Conservation (phyloP, 2,888 invertebrate species). For the Tetranychus piercei region DNA sequence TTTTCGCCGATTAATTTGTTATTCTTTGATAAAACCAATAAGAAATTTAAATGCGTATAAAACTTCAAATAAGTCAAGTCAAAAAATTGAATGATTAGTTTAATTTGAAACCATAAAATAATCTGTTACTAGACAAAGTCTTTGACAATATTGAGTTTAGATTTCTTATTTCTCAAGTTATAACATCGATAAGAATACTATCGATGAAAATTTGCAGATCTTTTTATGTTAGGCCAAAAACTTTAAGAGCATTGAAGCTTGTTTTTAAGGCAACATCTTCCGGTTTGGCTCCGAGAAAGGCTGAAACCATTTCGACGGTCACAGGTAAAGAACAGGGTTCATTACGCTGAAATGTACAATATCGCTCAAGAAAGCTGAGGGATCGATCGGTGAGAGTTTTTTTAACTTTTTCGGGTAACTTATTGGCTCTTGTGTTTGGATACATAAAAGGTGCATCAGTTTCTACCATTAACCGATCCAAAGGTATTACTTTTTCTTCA, state of each 20-base stretch:
- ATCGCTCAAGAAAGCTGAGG: constrained; percentile 59
- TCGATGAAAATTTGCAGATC: too few species aligned
- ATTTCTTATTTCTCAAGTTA: too few species aligned
- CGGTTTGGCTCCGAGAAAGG: constrained; percentile 63
- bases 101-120: too few species aligned
- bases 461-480: constrained; percentile 68
- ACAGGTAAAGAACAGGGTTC: constrained; percentile 75
- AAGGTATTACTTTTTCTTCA: constrained; percentile 56
- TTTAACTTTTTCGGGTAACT: constrained; percentile 68
- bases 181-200: too few species aligned
- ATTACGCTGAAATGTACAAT: constrained; percentile 86
- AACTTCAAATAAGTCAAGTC: too few species aligned
- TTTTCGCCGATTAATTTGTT: too few species aligned
- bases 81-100: too few species aligned
- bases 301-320: constrained; percentile 81
- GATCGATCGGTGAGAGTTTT: constrained; percentile 67
- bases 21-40: too few species aligned
- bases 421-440: constrained; percentile 78
- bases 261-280: constrained; percentile 77
- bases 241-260: constrained; percentile 72
- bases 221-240: constrained; percentile 39
- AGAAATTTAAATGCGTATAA: too few species aligned
- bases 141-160: too few species aligned
- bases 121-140: too few species aligned
- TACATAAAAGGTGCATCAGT: constrained; percentile 93